Percentiles rank a stretch among this genome's conserved stretches.
phyloP scores from a whole-genome alignment of 2,113 vertebrate genomes.

The Sebastes schlegelii region DNA sequence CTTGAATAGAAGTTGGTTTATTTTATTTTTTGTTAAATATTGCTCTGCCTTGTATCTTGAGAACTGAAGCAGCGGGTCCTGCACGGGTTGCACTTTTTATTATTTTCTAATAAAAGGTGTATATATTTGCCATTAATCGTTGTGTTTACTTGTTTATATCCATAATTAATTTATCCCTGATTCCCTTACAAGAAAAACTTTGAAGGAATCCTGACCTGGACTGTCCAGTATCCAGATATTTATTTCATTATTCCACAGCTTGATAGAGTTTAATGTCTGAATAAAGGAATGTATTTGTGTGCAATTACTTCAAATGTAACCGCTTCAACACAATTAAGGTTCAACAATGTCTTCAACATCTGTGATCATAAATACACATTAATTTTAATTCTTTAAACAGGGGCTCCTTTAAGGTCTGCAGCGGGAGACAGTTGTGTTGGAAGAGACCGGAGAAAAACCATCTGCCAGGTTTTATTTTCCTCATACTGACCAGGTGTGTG shows the following conservation, averaged over 20 bases:
- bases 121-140: too few species aligned
- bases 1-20: too few species aligned
- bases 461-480: constrained; percentile 40
- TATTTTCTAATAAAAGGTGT: too few species aligned
- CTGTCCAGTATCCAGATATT: too few species aligned
- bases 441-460: constrained; percentile 13
- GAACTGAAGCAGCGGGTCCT: too few species aligned
- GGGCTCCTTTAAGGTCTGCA: not conserved
- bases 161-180: too few species aligned
- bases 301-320: not conserved
- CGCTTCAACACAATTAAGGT: not conserved
- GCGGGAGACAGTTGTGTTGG: not conserved
- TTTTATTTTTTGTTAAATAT: too few species aligned
- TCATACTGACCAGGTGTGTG: constrained; percentile 37
- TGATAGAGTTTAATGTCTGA: not conserved
- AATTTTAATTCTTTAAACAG: not conserved
- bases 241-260: not conserved
- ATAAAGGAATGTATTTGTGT: not conserved
- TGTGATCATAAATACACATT: not conserved
- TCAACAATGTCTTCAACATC: not conserved
- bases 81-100: too few species aligned
- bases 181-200: too few species aligned
- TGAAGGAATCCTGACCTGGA: too few species aligned
- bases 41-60: too few species aligned
- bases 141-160: too few species aligned